These are phyloP conservation scores for Rhamnusium bicolor DNA, from an alignment of 2,888 invertebrate species.

Conservation along the genomic window DNA sequence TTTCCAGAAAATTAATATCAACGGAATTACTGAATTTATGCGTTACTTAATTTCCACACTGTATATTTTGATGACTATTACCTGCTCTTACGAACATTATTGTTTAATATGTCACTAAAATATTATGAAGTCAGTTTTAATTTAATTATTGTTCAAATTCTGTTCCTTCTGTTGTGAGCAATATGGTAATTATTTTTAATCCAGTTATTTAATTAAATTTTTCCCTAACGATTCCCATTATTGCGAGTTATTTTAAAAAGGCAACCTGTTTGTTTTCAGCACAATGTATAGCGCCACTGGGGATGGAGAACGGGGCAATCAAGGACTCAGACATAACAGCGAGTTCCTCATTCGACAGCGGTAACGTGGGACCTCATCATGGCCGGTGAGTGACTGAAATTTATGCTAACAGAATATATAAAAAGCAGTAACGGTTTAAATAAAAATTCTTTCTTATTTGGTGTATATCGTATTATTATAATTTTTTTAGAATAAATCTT, in stretches of 20 bases:
- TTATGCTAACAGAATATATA: neutral
- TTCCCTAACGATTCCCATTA: neutral
- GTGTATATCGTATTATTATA: too few species aligned
- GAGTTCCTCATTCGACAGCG: conserved; percentile 89
- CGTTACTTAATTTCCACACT: too few species aligned
- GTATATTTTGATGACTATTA: too few species aligned
- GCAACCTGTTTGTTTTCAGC: conserved; percentile 74
- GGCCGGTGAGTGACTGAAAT: conserved; percentile 78
- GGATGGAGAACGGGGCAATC: conserved; percentile 90
- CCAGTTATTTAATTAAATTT: neutral
- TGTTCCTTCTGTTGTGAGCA: neutral
- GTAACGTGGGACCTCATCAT: conserved; percentile 89
- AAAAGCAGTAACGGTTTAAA: neutral
- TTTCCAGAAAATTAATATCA: too few species aligned
- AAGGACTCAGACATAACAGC: conserved; percentile 87
- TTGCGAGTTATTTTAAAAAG: conserved; percentile 3
- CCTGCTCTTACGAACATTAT: too few species aligned
- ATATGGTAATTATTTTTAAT: neutral
- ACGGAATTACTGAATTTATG: too few species aligned
- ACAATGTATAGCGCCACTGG: conserved; percentile 86
- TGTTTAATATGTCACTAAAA: neutral
- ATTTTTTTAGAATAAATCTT: too few species aligned
- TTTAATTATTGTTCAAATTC: neutral
- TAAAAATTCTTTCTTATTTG: too few species aligned
- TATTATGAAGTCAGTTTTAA: neutral